Evolutionary conservation across 2,797 vertebrate species (phyloP).

Genomic region (Heliangelus exortis): DNA sequence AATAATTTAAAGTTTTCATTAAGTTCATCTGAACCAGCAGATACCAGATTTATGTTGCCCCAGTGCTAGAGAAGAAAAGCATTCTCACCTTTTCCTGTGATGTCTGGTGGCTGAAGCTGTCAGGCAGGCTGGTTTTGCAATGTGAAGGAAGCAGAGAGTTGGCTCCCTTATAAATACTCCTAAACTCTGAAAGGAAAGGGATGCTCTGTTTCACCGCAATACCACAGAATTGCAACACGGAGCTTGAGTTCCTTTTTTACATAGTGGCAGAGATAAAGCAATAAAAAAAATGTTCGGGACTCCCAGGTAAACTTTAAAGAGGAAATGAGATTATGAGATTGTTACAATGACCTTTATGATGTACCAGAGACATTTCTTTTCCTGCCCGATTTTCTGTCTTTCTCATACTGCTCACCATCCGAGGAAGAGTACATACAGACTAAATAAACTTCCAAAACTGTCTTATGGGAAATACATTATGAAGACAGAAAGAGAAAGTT

Average conservation of each 20-base stretch:
- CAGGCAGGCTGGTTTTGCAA: neutral
- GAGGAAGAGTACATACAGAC: conserved; percentile 9
- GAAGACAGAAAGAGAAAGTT: conserved; percentile 51
- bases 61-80: neutral
- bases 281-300: conserved; percentile 39
- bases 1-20: neutral
- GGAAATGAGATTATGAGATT: conserved; percentile 65
- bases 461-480: neutral
- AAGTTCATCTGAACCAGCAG: neutral
- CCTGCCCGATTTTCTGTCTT: conserved; percentile 21
- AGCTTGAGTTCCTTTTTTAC: conserved; percentile 34
- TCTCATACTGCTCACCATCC: neutral
- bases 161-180: conserved; percentile 44
- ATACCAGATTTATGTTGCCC: neutral
- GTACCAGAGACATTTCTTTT: conserved; percentile 45
- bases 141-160: conserved; percentile 14
- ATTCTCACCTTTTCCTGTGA: conserved; percentile 26
- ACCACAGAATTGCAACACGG: conserved; percentile 66
- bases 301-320: conserved; percentile 70
- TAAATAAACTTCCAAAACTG: conserved; percentile 26
- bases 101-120: neutral
- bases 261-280: neutral
- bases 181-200: conserved; percentile 36
- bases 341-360: conserved; percentile 44
- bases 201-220: conserved; percentile 49